Percentiles rank a stretch among this genome's conserved stretches.
These are phyloP conservation scores for Tetragonula carbonaria DNA, from an alignment of 2,888 invertebrate genomes.

Conservation along the genomic window DNA sequence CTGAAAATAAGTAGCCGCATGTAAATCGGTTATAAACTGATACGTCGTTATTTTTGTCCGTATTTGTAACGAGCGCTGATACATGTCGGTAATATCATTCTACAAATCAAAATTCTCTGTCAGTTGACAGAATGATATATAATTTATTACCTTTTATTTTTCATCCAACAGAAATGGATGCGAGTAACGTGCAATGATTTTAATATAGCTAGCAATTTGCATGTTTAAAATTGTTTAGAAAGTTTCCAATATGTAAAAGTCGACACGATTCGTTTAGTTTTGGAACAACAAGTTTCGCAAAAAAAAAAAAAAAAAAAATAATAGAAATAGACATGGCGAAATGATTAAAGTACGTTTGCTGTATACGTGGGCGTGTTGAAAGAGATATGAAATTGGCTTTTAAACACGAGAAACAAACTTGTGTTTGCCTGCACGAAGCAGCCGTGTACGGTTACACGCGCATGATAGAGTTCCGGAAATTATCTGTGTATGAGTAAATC, in stretches of 20 bases:
- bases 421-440: not conserved
- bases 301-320: not conserved
- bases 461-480: conserved; percentile 16
- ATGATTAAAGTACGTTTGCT: not conserved
- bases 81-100: not conserved
- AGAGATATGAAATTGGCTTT: not conserved
- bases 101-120: not conserved
- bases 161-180: not conserved
- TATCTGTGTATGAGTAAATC: not conserved
- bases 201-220: not conserved
- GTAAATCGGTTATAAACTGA: not conserved
- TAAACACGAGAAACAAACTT: not conserved
- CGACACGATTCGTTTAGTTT: not conserved
- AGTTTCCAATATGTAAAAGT: not conserved
- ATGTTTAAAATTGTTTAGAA: not conserved
- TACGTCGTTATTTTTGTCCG: not conserved
- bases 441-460: not conserved
- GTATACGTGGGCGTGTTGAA: not conserved
- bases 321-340: not conserved
- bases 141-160: not conserved
- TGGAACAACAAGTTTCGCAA: not conserved
- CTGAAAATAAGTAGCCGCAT: not conserved
- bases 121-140: not conserved
- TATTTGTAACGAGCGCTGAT: not conserved
- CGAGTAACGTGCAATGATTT: not conserved